Conservation (phyloP, 2,888 invertebrate genomes). For the Busseola fusca region DNA sequence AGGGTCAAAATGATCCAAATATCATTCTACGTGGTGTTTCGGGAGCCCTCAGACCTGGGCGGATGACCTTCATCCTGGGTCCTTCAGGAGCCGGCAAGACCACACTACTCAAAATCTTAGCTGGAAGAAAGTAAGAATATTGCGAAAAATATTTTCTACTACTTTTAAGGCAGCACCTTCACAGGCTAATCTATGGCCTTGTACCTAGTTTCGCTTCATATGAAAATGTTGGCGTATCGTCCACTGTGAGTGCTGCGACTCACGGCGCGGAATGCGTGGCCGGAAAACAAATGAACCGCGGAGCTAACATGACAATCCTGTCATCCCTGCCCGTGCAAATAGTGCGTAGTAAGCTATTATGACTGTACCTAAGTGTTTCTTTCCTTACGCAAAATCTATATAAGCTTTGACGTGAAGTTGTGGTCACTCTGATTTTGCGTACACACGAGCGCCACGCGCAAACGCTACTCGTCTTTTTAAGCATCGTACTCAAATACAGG, state of each 20-base stretch:
- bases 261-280: not conserved
- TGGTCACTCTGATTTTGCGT: not conserved
- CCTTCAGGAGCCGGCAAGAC: constrained; percentile 94
- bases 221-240: not conserved
- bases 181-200: not conserved
- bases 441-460: too few species aligned
- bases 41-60: constrained; percentile 90
- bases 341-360: not conserved
- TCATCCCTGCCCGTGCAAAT: not conserved
- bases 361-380: not conserved
- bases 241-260: not conserved
- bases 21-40: constrained; percentile 88
- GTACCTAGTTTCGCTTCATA: not conserved
- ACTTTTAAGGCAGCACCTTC: not conserved
- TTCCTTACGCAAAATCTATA: too few species aligned
- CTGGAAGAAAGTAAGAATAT: constrained; percentile 91
- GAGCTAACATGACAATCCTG: not conserved
- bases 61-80: constrained; percentile 91
- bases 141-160: not conserved
- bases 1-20: constrained; percentile 60
- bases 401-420: not conserved
- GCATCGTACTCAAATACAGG: too few species aligned
- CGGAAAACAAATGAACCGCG: not conserved
- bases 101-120: constrained; percentile 92
- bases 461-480: too few species aligned